Evolutionary conservation across 2,888 invertebrate genomes (phyloP).

Genomic region (Cantharis rustica): DNA sequence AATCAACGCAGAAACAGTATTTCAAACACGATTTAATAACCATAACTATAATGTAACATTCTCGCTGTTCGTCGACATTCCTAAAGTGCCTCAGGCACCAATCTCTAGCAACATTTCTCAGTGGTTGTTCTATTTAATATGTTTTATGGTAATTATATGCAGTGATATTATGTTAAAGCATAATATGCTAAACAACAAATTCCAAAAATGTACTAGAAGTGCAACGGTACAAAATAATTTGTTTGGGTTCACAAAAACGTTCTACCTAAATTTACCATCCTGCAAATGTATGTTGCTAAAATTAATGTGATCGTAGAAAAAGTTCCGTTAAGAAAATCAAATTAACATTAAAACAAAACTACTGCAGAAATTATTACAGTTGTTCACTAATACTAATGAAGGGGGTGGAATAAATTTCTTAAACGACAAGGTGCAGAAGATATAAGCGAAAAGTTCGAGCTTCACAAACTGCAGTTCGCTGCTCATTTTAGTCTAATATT

Average conservation of each 20-base stretch:
- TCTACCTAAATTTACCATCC: neutral
- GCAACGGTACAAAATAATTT: neutral
- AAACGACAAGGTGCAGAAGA: constrained; percentile 5
- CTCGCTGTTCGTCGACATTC: constrained; percentile 10
- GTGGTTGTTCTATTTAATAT: constrained; percentile 18
- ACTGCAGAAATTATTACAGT: constrained; percentile 4
- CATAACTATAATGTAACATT: constrained; percentile 14
- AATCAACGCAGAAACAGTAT: constrained; percentile 11
- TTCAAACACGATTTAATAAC: constrained; percentile 18
- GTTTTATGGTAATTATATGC: constrained; percentile 20
- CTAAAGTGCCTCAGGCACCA: constrained; percentile 16
- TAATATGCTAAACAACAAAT: neutral
- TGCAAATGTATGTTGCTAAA: neutral
- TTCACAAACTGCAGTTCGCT: constrained; percentile 3
- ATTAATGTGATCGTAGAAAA: neutral
- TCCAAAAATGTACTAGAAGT: neutral
- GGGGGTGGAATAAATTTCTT: constrained; percentile 3
- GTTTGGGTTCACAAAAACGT: neutral
- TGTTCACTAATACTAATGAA: constrained; percentile 5
- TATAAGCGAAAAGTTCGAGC: constrained; percentile 1
- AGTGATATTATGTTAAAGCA: constrained; percentile 5
- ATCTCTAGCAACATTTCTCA: constrained; percentile 17
- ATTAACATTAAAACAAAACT: constrained; percentile 3
- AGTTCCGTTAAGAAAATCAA: neutral
- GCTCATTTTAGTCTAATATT: constrained; percentile 5